phyloP scores from a whole-genome alignment of 2,888 invertebrate species.

The Archips xylosteana region DNA sequence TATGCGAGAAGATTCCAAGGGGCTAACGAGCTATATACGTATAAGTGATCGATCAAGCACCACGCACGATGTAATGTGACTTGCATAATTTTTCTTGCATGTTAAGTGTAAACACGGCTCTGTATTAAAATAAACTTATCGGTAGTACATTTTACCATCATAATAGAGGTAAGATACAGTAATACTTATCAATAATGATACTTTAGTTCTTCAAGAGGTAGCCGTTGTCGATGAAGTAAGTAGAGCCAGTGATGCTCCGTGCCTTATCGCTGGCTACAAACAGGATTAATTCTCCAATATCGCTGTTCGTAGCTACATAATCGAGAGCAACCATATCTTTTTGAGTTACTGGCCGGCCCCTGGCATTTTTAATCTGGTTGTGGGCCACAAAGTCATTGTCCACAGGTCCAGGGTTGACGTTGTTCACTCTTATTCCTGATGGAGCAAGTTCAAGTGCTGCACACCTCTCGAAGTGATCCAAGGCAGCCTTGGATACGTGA shows the following conservation, averaged over 20 bases:
- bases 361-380: slow-evolving; percentile 6
- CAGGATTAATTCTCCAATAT: slow-evolving; percentile 9
- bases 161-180: neutral
- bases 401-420: slow-evolving; percentile 85
- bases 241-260: slow-evolving; percentile 18
- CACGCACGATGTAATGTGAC: no score
- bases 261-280: slow-evolving; percentile 12
- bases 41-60: no score
- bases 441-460: slow-evolving; percentile 87
- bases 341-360: neutral
- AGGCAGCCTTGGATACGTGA: slow-evolving; percentile 87
- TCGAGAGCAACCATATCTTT: neutral
- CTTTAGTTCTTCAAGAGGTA: slow-evolving; percentile 19
- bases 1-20: no score
- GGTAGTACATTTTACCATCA: neutral
- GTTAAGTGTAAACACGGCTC: neutral
- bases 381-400: slow-evolving; percentile 22
- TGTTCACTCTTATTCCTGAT: slow-evolving; percentile 87
- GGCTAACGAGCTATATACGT: no score
- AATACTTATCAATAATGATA: neutral
- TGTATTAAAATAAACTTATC: neutral
- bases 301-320: slow-evolving; percentile 10
- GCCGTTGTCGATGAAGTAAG: slow-evolving; percentile 18
- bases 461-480: slow-evolving; percentile 91
- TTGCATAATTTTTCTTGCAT: neutral